Evolutionary conservation across 1,140 invertebrate species (phyloP).

Genomic region (Zophobas morio): DNA sequence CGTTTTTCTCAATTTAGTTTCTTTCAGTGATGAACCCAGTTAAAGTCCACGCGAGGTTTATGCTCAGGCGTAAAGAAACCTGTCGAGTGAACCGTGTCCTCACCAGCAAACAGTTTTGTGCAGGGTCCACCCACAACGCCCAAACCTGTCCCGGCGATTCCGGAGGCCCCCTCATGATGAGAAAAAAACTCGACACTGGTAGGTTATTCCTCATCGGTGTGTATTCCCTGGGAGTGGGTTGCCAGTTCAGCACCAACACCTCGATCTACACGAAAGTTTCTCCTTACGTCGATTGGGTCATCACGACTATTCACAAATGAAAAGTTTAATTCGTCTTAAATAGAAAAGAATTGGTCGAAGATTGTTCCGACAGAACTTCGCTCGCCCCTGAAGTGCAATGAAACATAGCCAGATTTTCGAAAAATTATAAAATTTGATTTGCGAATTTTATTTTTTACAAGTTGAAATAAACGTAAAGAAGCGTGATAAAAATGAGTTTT

Average conservation of each 20-base stretch:
- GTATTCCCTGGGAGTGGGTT: constrained; percentile 74
- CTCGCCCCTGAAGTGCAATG: too few species aligned
- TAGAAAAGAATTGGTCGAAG: too few species aligned
- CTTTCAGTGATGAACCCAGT: constrained; percentile 31
- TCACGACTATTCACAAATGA: neutral
- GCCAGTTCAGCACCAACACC: constrained; percentile 68
- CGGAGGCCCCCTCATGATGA: constrained; percentile 72
- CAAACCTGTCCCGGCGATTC: constrained; percentile 78
- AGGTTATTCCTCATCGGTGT: constrained; percentile 69
- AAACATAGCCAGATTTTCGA: too few species aligned
- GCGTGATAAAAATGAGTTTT: too few species aligned
- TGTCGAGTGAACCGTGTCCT: constrained; percentile 53
- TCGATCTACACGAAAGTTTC: constrained; percentile 74
- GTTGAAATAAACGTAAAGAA: too few species aligned
- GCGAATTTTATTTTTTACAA: too few species aligned
- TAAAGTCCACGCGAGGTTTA: constrained; percentile 63
- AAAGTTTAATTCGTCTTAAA: neutral
- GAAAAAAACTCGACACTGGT: constrained; percentile 59
- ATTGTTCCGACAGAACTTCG: too few species aligned
- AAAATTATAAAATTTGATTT: too few species aligned
- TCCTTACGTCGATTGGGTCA: constrained; percentile 72
- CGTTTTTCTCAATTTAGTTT: constrained; percentile 57
- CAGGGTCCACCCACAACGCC: constrained; percentile 73
- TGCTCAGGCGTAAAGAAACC: too few species aligned
- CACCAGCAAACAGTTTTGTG: constrained; percentile 71